phyloP scores from a whole-genome alignment of 1,140 invertebrate genomes.

The Asobara japonica region DNA sequence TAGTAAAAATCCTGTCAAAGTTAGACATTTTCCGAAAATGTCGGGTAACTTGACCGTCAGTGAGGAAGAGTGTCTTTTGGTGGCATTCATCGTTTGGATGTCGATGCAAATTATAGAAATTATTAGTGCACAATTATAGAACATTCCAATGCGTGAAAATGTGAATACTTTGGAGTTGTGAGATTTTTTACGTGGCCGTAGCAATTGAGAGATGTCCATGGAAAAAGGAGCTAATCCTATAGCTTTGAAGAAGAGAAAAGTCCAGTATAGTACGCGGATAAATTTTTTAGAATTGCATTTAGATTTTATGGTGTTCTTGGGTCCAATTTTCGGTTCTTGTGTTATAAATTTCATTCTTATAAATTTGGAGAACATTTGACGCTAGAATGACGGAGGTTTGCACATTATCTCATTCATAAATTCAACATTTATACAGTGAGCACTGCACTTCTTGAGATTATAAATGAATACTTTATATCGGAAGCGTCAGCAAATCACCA shows the following conservation, averaged over 20 bases:
- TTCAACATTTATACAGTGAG: no score
- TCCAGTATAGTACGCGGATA: neutral
- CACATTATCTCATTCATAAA: no score
- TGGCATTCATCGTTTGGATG: neutral
- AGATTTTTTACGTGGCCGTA: neutral
- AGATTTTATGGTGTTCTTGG: no score
- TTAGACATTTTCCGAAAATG: neutral
- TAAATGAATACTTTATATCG: no score
- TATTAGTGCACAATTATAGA: neutral
- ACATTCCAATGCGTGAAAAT: neutral
- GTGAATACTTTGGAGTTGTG: neutral
- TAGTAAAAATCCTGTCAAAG: neutral
- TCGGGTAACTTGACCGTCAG: neutral
- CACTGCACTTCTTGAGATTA: no score
- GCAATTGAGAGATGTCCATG: neutral
- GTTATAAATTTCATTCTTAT: no score
- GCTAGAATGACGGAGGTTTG: no score
- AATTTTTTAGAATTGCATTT: no score
- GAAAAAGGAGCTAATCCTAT: neutral
- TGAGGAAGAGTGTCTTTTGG: neutral
- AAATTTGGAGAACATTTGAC: no score
- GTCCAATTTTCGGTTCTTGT: no score
- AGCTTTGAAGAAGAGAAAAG: neutral
- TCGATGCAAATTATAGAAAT: neutral
- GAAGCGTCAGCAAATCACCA: no score